Base-by-base conservation (phyloP, 2,797 vertebrate genomes). In the Brachymystax lenok region DNA sequence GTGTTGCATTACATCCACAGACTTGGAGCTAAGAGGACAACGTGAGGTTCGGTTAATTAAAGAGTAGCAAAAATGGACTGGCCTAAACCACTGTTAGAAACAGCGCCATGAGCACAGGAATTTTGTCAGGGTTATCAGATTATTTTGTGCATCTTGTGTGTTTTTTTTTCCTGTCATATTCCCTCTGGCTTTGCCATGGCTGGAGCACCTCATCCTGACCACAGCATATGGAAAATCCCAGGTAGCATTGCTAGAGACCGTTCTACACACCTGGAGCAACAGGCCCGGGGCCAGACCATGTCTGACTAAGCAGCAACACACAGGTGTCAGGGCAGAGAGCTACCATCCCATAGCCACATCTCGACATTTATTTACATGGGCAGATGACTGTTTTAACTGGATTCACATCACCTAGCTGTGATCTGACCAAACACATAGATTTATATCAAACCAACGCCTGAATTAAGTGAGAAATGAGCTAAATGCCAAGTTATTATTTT, bases 381-480 rank as follows among this genome's bases (percentile, higher is more conserved):
- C 84, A 83, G 69, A 83, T 56, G 71, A 52, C 80, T 84, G 82
- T 90, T 90, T 86, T 81, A 71, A 76, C 84, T 88, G 88, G 87
- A 90, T 71, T 77, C 80, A 76, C 71, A 79, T 80, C 77, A 69
- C 77, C 59, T 83, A 13, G 40, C 40, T 46, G 40, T 24, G 17
- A 67, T 82, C 67, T 67, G 71, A 80, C 81, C 66, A 86, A 86
- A 81, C 84, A 78, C 28, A 68, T 81, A 82, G 86, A 40, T 75
- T 40, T 12, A 12, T 59, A 71, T 67, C 75, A 81, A 64, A 72
- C 46, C 63, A 74, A 63, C 33, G 51, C 68, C 85, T 86, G 74
- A 79, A 83, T 88, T 79, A 59, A 79, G 77, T 77, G 79, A 75
- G 10, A 78, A 74, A 73, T 54, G 73, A 74, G 54, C n/a, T 14